phyloP scores from a whole-genome alignment of 2,888 invertebrate genomes.

The Augiades crinisus region DNA sequence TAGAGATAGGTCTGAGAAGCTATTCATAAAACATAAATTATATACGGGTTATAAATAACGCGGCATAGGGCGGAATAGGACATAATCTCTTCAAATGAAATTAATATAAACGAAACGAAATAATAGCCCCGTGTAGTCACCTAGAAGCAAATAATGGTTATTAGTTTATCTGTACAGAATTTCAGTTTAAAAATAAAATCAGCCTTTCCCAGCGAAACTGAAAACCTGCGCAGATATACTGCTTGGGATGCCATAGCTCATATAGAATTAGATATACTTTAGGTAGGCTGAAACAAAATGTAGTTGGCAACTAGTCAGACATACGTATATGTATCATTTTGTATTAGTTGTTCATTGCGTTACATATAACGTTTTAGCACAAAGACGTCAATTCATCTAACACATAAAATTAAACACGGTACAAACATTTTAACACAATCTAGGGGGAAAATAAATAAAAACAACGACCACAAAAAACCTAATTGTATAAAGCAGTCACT shows the following conservation, averaged over 20 bases:
- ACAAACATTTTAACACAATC: slow-evolving; percentile 54
- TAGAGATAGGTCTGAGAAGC: slow-evolving; percentile 59
- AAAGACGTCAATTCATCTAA: slow-evolving; percentile 67
- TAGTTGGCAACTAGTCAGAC: slow-evolving; percentile 70
- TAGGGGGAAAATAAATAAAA: slow-evolving; percentile 60
- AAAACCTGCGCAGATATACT: slow-evolving; percentile 55
- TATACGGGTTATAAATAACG: slow-evolving; percentile 66
- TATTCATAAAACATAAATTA: slow-evolving; percentile 60
- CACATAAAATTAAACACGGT: slow-evolving; percentile 62
- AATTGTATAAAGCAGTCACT: slow-evolving; percentile 60
- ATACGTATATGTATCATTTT: slow-evolving; percentile 59
- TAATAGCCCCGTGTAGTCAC: slow-evolving; percentile 76
- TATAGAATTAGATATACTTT: slow-evolving; percentile 50
- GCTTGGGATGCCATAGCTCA: slow-evolving; percentile 65
- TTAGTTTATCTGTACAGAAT: slow-evolving; percentile 52
- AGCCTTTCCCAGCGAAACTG: slow-evolving; percentile 9
- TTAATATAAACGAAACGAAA: slow-evolving; percentile 65
- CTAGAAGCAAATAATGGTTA: slow-evolving; percentile 75
- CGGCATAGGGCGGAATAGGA: slow-evolving; percentile 73
- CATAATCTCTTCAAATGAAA: slow-evolving; percentile 62
- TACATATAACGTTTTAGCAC: slow-evolving; percentile 80
- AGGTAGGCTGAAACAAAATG: slow-evolving; percentile 57
- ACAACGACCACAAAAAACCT: slow-evolving; percentile 65
- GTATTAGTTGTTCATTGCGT: slow-evolving; percentile 77
- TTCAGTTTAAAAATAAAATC: slow-evolving; percentile 7